A percentile compares a stretch with the other conserved stretches of the same genome.
phyloP scores from a whole-genome alignment of 2,797 vertebrate species.

The Poecilia wingei region DNA sequence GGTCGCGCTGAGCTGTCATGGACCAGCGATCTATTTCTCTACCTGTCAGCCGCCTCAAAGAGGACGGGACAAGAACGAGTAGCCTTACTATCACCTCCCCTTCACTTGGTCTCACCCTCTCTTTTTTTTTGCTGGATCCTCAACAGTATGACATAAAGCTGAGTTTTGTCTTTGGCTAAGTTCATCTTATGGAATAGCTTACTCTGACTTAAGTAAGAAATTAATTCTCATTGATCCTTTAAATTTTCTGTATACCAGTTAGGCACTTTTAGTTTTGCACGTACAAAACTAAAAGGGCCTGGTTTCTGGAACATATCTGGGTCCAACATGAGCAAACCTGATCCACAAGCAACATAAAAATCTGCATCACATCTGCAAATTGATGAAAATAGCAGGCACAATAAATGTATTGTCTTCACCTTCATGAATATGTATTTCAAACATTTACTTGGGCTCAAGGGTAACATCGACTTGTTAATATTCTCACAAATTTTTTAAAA shows the following conservation, averaged over 20 bases:
- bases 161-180: slow-evolving; percentile 47
- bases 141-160: slow-evolving; percentile 47
- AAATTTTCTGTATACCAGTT: not conserved
- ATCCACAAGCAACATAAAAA: not conserved
- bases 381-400: no score
- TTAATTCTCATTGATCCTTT: not conserved
- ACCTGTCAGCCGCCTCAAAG: slow-evolving; percentile 88
- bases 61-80: slow-evolving; percentile 69
- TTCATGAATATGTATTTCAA: no score
- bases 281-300: no score
- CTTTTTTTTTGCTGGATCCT: slow-evolving; percentile 24
- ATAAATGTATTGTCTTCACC: no score
- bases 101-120: slow-evolving; percentile 23
- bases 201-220: not conserved
- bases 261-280: not conserved
- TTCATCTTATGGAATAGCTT: not conserved
- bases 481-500: not conserved
- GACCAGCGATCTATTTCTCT: slow-evolving; percentile 90
- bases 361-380: no score
- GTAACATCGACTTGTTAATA: not conserved
- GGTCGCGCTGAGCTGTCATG: slow-evolving; percentile 83
- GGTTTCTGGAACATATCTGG: no score
- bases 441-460: not conserved
- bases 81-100: slow-evolving; percentile 60
- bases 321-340: not conserved